Evolutionary conservation across 2,888 invertebrate genomes (phyloP).

Genomic region (Polydrusus cervinus): DNA sequence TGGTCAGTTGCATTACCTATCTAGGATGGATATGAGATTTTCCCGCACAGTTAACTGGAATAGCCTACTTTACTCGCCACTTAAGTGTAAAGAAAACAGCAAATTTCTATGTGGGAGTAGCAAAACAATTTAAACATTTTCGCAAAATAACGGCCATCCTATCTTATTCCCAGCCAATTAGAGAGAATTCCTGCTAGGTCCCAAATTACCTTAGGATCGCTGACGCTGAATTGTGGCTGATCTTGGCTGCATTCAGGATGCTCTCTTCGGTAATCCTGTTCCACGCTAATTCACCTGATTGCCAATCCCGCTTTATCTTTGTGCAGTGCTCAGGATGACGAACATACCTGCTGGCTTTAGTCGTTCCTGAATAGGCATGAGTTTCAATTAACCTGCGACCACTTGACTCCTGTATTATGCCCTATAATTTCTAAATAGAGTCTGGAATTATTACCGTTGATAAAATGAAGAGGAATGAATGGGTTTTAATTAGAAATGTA

Average conservation of each 20-base stretch:
- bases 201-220: conserved; percentile 63
- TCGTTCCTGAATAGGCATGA: conserved; percentile 50
- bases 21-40: no score
- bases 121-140: no score
- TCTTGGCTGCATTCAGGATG: conserved; percentile 62
- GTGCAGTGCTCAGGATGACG: conserved; percentile 52
- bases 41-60: no score
- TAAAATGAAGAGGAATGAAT: conserved; percentile 33
- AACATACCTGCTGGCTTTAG: conserved; percentile 52
- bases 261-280: conserved; percentile 68
- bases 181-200: conserved; percentile 47
- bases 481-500: conserved; percentile 21
- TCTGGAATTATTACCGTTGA: conserved; percentile 41
- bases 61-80: no score
- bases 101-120: no score
- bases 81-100: no score
- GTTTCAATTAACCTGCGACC: conserved; percentile 56
- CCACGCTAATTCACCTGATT: conserved; percentile 68
- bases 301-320: conserved; percentile 68
- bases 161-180: conserved; percentile 58
- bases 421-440: conserved; percentile 47
- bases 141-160: background rate
- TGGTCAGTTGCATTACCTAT: no score
- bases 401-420: conserved; percentile 53
- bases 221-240: conserved; percentile 65